Conservation (phyloP, 2,113 vertebrate genomes). For the Micronisus gabar region DNA sequence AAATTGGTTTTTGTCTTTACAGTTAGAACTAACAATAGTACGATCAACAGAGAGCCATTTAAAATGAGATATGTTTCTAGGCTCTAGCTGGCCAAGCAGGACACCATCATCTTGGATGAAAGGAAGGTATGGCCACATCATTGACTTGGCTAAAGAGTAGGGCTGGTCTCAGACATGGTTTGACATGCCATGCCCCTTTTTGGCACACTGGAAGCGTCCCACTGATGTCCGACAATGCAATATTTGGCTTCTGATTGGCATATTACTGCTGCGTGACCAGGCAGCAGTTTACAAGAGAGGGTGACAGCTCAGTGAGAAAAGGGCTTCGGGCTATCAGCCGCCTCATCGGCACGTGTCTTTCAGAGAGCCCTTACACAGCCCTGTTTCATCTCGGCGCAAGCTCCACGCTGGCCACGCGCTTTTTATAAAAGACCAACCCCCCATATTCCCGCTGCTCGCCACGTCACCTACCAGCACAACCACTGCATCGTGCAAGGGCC, state of each 20-base stretch:
- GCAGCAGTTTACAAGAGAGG: background rate
- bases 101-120: background rate
- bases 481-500: conserved; percentile 88
- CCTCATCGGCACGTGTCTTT: accelerated
- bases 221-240: accelerated
- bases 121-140: background rate
- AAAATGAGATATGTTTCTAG: background rate
- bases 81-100: background rate
- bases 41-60: background rate
- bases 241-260: accelerated
- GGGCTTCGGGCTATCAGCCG: background rate
- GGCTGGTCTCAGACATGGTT: no score
- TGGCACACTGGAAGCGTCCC: background rate
- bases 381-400: background rate
- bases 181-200: background rate
- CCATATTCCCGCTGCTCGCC: accelerated
- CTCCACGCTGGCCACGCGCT: accelerated
- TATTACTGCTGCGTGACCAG: accelerated
- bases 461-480: conserved; percentile 86
- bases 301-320: background rate
- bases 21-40: background rate
- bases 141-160: background rate
- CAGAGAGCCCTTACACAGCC: background rate
- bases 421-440: background rate
- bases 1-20: background rate